Percentiles rank a stretch among this genome's conserved stretches.
These are phyloP conservation scores for Pterophyllum scalare DNA, from an alignment of 2,113 vertebrate species.

Conservation along the genomic window DNA sequence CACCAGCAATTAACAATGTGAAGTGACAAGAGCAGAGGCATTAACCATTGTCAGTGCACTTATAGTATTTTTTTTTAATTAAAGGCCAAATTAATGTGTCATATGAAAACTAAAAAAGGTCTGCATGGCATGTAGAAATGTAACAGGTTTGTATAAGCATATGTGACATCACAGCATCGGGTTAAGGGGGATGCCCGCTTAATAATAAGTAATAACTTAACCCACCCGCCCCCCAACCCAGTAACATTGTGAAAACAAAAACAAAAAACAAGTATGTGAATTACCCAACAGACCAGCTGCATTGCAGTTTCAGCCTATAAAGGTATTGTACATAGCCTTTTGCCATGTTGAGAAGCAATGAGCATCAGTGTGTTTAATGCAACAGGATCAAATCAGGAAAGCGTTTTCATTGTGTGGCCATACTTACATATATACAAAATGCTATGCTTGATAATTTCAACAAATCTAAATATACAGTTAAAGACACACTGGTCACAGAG, in stretches of 20 bases:
- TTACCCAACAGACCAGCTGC: background rate
- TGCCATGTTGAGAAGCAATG: background rate
- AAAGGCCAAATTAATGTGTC: background rate
- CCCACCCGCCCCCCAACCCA: background rate
- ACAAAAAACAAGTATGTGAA: background rate
- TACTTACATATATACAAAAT: background rate
- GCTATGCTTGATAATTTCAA: background rate
- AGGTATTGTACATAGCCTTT: background rate
- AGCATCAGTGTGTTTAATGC: background rate
- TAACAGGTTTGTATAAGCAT: background rate
- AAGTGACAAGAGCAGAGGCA: background rate
- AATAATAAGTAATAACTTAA: background rate
- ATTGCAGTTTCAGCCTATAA: slow-evolving; percentile 1
- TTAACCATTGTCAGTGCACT: background rate
- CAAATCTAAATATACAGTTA: background rate
- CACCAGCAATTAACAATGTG: background rate
- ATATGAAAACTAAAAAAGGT: background rate
- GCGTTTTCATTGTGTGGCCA: background rate
- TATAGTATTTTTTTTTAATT: background rate
- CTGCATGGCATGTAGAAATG: background rate
- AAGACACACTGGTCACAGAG: background rate
- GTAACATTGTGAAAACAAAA: background rate
- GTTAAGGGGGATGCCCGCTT: background rate
- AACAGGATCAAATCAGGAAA: background rate
- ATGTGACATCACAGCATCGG: background rate